A percentile compares a stretch with the other conserved stretches of the same genome.
Evolutionary conservation across 2,888 invertebrate species (phyloP).

Genomic region (Parnassius smintheus): DNA sequence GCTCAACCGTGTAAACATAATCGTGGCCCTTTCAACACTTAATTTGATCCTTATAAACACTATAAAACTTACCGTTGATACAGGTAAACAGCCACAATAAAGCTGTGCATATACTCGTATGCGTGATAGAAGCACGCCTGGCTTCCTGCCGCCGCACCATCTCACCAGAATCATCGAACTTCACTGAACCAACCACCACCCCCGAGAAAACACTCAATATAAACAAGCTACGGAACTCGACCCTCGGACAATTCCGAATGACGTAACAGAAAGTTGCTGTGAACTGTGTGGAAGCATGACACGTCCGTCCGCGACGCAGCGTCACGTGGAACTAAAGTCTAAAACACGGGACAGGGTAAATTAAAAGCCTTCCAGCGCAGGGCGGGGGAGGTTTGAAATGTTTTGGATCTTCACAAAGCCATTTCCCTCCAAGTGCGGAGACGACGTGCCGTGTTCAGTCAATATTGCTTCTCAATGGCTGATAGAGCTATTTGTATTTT

Average conservation of each 20-base stretch:
- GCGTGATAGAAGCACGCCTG: constrained; percentile 58
- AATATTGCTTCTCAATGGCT: constrained; percentile 62
- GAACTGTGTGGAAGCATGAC: constrained; percentile 16
- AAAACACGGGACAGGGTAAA: constrained; percentile 25
- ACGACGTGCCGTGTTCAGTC: constrained; percentile 72
- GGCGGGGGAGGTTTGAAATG: constrained; percentile 66
- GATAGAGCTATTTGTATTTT: constrained; percentile 60
- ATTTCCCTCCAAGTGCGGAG: constrained; percentile 58
- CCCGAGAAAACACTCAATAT: constrained; percentile 42
- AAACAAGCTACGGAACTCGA: constrained; percentile 52
- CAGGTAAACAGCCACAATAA: constrained; percentile 68
- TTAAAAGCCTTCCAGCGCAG: constrained; percentile 38
- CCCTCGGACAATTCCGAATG: constrained; percentile 53
- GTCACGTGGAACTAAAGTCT: constrained; percentile 57
- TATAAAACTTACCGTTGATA: constrained; percentile 67
- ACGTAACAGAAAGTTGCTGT: constrained; percentile 67
- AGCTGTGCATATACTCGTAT: constrained; percentile 58
- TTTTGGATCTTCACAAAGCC: constrained; percentile 66
- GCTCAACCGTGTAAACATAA: constrained; percentile 7
- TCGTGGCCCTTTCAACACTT: constrained; percentile 27
- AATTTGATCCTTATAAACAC: constrained; percentile 45
- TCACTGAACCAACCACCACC: constrained; percentile 65
- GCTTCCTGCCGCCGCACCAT: constrained; percentile 67
- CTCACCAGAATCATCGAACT: constrained; percentile 61
- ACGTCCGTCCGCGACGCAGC: constrained; percentile 53